phyloP scores from a whole-genome alignment of 2,888 invertebrate genomes.

The Pheosia gnoma region DNA sequence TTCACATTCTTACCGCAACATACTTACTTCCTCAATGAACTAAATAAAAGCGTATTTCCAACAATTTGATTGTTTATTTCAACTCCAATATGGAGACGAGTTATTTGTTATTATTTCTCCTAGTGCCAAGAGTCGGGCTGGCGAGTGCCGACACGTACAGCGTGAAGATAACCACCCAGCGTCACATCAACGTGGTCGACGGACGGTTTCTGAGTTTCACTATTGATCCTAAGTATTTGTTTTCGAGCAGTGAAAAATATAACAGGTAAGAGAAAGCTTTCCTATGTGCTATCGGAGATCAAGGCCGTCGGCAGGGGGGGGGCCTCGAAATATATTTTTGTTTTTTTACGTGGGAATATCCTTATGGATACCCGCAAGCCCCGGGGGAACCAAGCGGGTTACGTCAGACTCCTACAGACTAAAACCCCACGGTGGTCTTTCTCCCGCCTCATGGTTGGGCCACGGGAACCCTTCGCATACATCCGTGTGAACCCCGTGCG shows the following conservation, averaged over 20 bases:
- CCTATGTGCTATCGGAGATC: no score
- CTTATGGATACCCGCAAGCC: no score
- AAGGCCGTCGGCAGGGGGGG: no score
- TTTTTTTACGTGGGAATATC: no score
- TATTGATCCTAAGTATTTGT: slow-evolving; percentile 87
- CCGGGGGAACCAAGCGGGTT: no score
- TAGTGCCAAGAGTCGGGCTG: slow-evolving; percentile 21
- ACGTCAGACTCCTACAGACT: no score
- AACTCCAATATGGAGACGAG: slow-evolving; percentile 8
- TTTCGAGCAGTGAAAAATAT: slow-evolving; percentile 62
- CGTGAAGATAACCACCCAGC: slow-evolving; percentile 85
- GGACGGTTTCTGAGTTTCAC: slow-evolving; percentile 89
- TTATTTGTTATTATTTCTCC: slow-evolving; percentile 23
- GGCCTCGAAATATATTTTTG: no score
- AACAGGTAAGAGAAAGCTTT: slow-evolving; percentile 51
- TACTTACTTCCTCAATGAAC: slow-evolving; percentile 30
- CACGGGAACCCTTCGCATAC: no score
- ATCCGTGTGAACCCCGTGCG: no score
- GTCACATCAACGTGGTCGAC: slow-evolving; percentile 86
- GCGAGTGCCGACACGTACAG: slow-evolving; percentile 71
- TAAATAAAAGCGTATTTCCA: slow-evolving; percentile 42
- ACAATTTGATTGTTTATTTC: slow-evolving; percentile 6
- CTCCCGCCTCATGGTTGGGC: no score
- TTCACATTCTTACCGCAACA: slow-evolving; percentile 36
- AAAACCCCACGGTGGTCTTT: no score